These are phyloP conservation scores for Goniozus legneri DNA, from an alignment of 1,140 invertebrate genomes.

Conservation along the genomic window DNA sequence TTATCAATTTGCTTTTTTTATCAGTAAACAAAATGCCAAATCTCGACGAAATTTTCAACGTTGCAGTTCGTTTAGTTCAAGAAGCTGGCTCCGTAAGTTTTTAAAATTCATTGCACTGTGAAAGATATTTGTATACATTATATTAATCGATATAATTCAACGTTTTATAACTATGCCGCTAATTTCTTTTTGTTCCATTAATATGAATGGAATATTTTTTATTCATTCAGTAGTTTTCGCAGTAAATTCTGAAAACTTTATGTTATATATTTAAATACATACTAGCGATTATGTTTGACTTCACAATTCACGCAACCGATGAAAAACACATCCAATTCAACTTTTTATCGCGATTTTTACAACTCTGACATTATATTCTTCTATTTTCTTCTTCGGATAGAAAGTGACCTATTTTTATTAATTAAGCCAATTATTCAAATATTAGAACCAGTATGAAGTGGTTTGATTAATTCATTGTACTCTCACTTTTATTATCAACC, in stretches of 20 bases:
- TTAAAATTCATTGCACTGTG: slow-evolving; percentile 10
- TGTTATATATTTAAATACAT: not conserved
- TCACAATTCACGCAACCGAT: no score
- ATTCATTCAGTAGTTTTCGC: not conserved
- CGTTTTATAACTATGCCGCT: not conserved
- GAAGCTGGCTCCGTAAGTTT: slow-evolving; percentile 47
- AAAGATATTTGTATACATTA: not conserved
- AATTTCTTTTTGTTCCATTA: not conserved
- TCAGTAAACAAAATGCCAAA: slow-evolving; percentile 31
- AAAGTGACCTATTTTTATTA: not conserved
- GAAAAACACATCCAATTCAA: no score
- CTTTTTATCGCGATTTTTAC: no score
- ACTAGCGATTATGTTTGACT: no score
- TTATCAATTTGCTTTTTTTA: no score
- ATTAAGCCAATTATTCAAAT: not conserved
- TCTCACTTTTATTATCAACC: not conserved
- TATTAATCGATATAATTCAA: not conserved
- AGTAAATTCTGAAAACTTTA: not conserved
- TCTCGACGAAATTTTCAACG: slow-evolving; percentile 52
- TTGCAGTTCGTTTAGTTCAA: slow-evolving; percentile 51
- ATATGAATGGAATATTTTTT: not conserved
- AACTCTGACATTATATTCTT: not conserved
- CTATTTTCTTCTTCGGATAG: not conserved
- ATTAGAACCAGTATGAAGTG: not conserved
- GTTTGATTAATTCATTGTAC: not conserved